phyloP scores from a whole-genome alignment of 2,797 vertebrate genomes.

The Echeneis naucrates region DNA sequence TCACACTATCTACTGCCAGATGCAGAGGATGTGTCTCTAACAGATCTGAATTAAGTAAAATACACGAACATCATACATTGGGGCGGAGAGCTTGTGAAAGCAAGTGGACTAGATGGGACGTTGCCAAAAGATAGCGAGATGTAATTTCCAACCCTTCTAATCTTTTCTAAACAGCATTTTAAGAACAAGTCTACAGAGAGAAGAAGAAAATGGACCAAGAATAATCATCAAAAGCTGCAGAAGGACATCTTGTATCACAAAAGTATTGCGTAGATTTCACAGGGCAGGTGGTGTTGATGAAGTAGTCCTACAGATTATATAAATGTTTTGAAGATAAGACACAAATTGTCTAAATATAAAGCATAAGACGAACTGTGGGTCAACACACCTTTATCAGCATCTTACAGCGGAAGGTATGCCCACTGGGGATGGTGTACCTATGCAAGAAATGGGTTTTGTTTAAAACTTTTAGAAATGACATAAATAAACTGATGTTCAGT shows the following conservation, averaged over 20 bases:
- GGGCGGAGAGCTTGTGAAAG: neutral
- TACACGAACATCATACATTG: neutral
- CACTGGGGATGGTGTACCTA: constrained; percentile 82
- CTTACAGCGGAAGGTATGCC: constrained; percentile 87
- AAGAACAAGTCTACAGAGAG: neutral
- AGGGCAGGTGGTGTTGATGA: neutral
- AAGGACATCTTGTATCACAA: neutral
- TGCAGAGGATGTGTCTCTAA: neutral
- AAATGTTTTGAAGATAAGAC: neutral
- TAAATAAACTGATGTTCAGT: constrained; percentile 11
- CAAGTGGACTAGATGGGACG: neutral
- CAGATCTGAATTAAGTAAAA: neutral
- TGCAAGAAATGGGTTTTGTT: constrained; percentile 77
- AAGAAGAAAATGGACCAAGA: neutral
- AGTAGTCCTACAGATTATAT: fast-evolving
- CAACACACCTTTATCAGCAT: constrained; percentile 91
- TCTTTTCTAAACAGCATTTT: neutral
- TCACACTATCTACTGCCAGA: neutral
- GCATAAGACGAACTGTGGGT: neutral
- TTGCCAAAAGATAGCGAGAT: too few species aligned
- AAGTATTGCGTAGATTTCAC: neutral
- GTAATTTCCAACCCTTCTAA: too few species aligned
- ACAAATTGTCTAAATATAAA: neutral
- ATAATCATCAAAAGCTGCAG: neutral
- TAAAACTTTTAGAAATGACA: constrained; percentile 5